phyloP scores from a whole-genome alignment of 30 jellyfish, hydroid and myxozoan genomes.

The Hydra vulgaris region DNA sequence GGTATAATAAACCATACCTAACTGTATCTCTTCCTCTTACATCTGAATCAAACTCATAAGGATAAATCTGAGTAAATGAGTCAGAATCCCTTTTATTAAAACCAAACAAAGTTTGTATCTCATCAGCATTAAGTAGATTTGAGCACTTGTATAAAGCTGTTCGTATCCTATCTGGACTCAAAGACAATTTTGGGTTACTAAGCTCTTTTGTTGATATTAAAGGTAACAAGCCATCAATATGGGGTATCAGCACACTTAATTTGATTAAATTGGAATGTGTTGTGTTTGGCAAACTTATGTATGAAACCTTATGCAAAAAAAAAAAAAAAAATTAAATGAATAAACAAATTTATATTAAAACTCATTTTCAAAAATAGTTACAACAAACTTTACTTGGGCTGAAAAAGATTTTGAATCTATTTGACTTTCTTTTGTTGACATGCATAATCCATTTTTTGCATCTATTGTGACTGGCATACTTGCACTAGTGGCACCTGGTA shows the following conservation, averaged over 20 bases:
- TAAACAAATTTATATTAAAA: background rate
- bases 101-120: constrained; percentile 55
- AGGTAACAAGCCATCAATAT: constrained; percentile 86
- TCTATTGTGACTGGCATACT: constrained; percentile 60
- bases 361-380: background rate
- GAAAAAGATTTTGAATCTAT: constrained; percentile 90
- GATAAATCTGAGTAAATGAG: constrained; percentile 38
- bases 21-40: constrained; percentile 72
- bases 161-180: constrained; percentile 88
- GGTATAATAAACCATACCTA: constrained; percentile 24
- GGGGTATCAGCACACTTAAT: constrained; percentile 77
- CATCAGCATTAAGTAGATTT: constrained; percentile 60
- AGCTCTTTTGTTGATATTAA: constrained; percentile 75
- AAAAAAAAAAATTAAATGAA: too few species aligned
- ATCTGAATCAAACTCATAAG: constrained; percentile 56
- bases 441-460: constrained; percentile 72
- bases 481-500: constrained; percentile 68
- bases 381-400: constrained; percentile 53
- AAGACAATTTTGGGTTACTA: constrained; percentile 55
- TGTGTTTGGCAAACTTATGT: constrained; percentile 82
- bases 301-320: constrained; percentile 7
- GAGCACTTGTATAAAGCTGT: constrained; percentile 88
- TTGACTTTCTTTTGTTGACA: constrained; percentile 71
- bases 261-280: constrained; percentile 70
- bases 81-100: constrained; percentile 39